A percentile compares a stretch with the other conserved stretches of the same genome.
These are phyloP conservation scores for Illadopsis cleaveri DNA, from an alignment of 2,113 vertebrate species.

Conservation along the genomic window DNA sequence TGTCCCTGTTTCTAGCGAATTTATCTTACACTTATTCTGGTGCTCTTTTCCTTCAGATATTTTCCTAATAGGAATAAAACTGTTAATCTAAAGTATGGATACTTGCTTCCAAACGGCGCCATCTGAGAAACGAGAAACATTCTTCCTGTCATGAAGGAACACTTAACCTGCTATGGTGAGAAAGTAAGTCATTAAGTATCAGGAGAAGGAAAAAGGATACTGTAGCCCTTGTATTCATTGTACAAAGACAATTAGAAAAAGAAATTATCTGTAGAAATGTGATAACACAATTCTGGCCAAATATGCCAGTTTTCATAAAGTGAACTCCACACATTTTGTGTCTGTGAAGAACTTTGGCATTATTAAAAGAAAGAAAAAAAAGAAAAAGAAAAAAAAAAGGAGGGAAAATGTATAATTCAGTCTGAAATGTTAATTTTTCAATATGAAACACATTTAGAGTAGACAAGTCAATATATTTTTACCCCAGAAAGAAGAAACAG, in stretches of 20 bases:
- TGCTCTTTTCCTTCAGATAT: not conserved
- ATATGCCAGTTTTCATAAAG: not conserved
- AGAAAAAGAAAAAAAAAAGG: not conserved
- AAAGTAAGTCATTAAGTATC: not conserved
- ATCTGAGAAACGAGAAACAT: not conserved
- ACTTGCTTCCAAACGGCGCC: not conserved
- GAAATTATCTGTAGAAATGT: not conserved
- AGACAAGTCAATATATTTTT: not conserved
- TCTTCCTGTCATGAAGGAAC: not conserved
- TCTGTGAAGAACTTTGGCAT: not conserved
- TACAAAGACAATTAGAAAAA: not conserved
- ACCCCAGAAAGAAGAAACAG: not conserved
- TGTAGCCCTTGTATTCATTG: not conserved
- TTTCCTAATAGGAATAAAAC: not conserved
- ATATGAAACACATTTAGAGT: not conserved
- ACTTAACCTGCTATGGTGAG: not conserved
- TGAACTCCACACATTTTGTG: not conserved
- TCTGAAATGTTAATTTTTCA: not conserved
- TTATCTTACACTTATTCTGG: not conserved
- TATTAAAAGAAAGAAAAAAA: not conserved
- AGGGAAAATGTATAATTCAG: not conserved
- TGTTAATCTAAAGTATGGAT: not conserved
- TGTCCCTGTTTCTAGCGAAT: not conserved
- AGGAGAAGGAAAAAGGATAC: not conserved
- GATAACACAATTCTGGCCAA: not conserved